Evolutionary conservation across 2,113 vertebrate species (phyloP).

Genomic region (Aplodontia rufa): DNA sequence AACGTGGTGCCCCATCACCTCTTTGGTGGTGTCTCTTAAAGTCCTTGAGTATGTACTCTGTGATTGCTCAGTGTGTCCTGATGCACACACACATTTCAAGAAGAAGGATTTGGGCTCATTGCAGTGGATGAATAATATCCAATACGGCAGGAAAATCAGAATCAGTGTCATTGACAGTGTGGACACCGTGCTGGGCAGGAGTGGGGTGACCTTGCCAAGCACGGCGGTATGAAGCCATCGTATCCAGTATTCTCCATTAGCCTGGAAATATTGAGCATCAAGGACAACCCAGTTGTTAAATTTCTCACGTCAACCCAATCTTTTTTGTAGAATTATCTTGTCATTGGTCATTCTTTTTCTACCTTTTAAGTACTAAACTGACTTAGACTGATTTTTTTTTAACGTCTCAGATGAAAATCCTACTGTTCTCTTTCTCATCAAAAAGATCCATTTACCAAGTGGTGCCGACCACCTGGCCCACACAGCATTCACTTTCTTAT

Average conservation of each 20-base stretch:
- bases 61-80: neutral
- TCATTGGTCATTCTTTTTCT: neutral
- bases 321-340: neutral
- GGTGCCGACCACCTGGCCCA: neutral
- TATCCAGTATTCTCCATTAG: neutral
- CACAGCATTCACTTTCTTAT: neutral
- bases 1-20: fast-evolving
- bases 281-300: neutral
- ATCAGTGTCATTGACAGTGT: fast-evolving
- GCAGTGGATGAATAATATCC: fast-evolving
- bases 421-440: neutral
- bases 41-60: fast-evolving
- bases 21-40: neutral
- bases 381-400: neutral
- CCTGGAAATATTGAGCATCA: neutral
- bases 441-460: neutral
- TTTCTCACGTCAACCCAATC: neutral
- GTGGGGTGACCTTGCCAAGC: neutral
- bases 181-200: fast-evolving
- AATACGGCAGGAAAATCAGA: neutral
- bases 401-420: neutral
- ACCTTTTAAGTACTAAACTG: neutral
- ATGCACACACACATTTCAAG: neutral
- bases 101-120: neutral
- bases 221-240: fast-evolving